Evolutionary conservation across 2,797 vertebrate genomes (phyloP), one percentile per base, ranked within the genome.

Genomic region (Podarcis lilfordi): DNA sequence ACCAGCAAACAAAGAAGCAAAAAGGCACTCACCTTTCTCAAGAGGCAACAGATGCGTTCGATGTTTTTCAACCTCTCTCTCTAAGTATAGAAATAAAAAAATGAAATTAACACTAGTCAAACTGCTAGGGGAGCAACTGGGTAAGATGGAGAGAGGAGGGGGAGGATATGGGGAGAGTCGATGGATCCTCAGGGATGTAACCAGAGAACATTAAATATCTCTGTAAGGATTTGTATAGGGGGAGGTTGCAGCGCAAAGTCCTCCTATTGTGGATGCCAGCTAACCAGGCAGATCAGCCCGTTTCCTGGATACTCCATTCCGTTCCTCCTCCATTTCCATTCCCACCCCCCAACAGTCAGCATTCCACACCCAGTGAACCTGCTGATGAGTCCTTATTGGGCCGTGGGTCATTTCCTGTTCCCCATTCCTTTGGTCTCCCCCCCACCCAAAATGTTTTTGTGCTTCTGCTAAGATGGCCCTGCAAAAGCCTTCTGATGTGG

Each of bases 31-130:
- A 99, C 98, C 97, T 96, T 98, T 92, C 98, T 97, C 88, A 99
- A 97, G 91, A 99, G 97, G 96, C 98, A 98, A 97, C 98, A 98
- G 96, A 98, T 98, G 95, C 98, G 97, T 91, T 99, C 98, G 59
- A 99, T 98, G 96, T 99, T 99, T 94, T 98, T 98, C 93, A 98
- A 98, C 96, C 98, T 96, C 95, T 99, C 98, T 87, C 98, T 98
- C 98, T 99, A 87, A 86, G 82, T 66, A 93, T 77, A 79, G 90
- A 72, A 75, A 93, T 82, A 79, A 91, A 72, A 23, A 91, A 72
- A 75, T 25, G n/a, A 23, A 37, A 93, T 89, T 64, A 72, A 86
- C 32, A 69, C 40, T 66, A 88, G 79, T 74, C 3, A 19, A 19
- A 85, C 4, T 13, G 23, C 23, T 27, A 32, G 17, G 23, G 23